A percentile compares a stretch with the other conserved stretches of the same genome.
These are phyloP conservation scores for Agrochola litura DNA, from an alignment of 2,888 invertebrate genomes.

Conservation along the genomic window DNA sequence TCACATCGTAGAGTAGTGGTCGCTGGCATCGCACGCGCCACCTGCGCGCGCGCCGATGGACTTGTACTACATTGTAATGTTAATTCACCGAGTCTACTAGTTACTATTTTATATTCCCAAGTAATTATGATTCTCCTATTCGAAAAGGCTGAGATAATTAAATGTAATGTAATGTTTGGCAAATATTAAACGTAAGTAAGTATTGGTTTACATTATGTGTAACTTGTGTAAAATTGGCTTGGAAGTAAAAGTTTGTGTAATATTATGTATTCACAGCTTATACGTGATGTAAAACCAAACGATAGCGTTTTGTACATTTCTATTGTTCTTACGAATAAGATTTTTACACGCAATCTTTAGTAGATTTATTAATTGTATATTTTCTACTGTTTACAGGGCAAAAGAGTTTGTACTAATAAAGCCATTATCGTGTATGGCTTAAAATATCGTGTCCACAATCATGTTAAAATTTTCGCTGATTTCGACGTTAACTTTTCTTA, in stretches of 20 bases:
- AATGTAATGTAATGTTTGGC: slow-evolving; percentile 87
- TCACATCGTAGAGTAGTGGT: slow-evolving; percentile 87
- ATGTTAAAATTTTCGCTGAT: slow-evolving; percentile 52
- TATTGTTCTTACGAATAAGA: slow-evolving; percentile 83
- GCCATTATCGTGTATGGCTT: slow-evolving; percentile 44
- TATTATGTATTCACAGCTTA: slow-evolving; percentile 71
- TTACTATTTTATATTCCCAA: slow-evolving; percentile 88
- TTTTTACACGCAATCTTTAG: slow-evolving; percentile 85
- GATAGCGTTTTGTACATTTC: slow-evolving; percentile 89
- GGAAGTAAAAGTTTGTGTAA: slow-evolving; percentile 59
- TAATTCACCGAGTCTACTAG: slow-evolving; percentile 87
- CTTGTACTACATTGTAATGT: slow-evolving; percentile 78
- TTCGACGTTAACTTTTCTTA: slow-evolving; percentile 57
- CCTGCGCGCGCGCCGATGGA: slow-evolving; percentile 62
- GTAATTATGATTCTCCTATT: slow-evolving; percentile 89
- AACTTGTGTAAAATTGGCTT: slow-evolving; percentile 63
- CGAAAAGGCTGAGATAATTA: slow-evolving; percentile 89
- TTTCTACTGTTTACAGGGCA: slow-evolving; percentile 83
- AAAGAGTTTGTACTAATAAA: slow-evolving; percentile 64
- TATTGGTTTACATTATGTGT: slow-evolving; percentile 78
- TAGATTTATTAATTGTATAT: slow-evolving; percentile 84
- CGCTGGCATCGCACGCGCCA: slow-evolving; percentile 67
- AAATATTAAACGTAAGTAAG: slow-evolving; percentile 79
- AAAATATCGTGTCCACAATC: slow-evolving; percentile 46
- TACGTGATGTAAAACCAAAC: slow-evolving; percentile 83